Evolutionary conservation across 2,797 vertebrate species (phyloP).

Genomic region (Neosilurus mollespiculum): DNA sequence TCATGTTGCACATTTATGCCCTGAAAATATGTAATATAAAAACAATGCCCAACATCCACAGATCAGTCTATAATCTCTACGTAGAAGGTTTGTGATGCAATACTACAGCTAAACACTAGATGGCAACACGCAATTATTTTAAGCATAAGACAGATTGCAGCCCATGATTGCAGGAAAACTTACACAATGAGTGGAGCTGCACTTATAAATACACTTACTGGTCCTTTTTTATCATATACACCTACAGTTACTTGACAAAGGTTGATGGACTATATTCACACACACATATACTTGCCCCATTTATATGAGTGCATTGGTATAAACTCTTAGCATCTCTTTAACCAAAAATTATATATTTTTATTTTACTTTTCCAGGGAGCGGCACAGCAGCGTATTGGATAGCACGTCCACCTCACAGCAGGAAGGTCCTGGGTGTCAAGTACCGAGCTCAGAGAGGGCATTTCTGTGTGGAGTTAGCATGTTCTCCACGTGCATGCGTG

Average conservation of each 20-base stretch:
- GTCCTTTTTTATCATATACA: neutral
- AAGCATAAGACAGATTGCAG: neutral
- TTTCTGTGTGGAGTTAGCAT: too few relatives aligned
- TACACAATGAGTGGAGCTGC: neutral
- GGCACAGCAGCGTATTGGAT: too few relatives aligned
- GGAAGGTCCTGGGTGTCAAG: too few relatives aligned
- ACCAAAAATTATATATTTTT: too few relatives aligned
- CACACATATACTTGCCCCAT: too few relatives aligned
- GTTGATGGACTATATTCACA: too few relatives aligned
- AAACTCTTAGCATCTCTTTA: too few relatives aligned
- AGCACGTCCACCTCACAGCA: too few relatives aligned
- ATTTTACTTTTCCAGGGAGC: too few relatives aligned
- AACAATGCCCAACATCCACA: neutral
- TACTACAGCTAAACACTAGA: slow-evolving; percentile 32
- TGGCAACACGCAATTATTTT: slow-evolving; percentile 36
- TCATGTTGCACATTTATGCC: neutral
- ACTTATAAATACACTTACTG: neutral
- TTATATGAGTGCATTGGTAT: too few relatives aligned
- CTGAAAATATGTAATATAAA: neutral
- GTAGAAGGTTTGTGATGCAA: neutral
- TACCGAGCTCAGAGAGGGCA: too few relatives aligned
- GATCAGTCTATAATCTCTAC: neutral
- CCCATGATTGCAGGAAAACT: neutral
- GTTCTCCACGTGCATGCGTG: too few relatives aligned
- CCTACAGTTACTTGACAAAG: neutral